Percentiles rank a stretch among this genome's conserved stretches.
phyloP scores from a whole-genome alignment of 1,140 invertebrate species.

The Halyomorpha halys region DNA sequence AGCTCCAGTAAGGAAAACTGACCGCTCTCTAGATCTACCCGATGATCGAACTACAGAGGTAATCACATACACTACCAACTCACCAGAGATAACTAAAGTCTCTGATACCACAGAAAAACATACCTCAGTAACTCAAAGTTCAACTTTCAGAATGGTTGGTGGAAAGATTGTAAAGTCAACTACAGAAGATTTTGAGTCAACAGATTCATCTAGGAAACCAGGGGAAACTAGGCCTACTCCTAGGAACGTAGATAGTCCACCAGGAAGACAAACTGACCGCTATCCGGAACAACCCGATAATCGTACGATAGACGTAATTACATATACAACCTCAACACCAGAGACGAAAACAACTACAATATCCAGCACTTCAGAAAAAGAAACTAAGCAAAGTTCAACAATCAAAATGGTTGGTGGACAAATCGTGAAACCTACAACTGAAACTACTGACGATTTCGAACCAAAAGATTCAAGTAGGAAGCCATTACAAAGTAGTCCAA shows the following conservation, averaged over 20 bases:
- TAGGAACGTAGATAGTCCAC: neutral
- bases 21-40: no score
- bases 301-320: neutral
- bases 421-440: conserved; percentile 22
- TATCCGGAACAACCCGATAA: neutral
- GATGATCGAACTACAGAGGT: no score
- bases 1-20: neutral
- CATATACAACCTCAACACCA: neutral
- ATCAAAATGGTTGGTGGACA: conserved; percentile 27
- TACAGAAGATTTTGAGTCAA: neutral
- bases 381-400: neutral
- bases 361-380: neutral
- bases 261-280: neutral
- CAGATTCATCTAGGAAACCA: neutral
- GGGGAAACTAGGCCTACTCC: neutral
- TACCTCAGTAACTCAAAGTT: no score
- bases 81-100: no score
- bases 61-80: no score
- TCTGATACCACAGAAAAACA: no score
- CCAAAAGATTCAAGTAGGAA: neutral
- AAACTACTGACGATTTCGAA: neutral
- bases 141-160: conserved; percentile 21
- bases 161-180: conserved; percentile 26
- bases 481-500: neutral
- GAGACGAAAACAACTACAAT: neutral